phyloP scores from a whole-genome alignment of 2,888 invertebrate genomes.

The Phrixothrix hirtus region DNA sequence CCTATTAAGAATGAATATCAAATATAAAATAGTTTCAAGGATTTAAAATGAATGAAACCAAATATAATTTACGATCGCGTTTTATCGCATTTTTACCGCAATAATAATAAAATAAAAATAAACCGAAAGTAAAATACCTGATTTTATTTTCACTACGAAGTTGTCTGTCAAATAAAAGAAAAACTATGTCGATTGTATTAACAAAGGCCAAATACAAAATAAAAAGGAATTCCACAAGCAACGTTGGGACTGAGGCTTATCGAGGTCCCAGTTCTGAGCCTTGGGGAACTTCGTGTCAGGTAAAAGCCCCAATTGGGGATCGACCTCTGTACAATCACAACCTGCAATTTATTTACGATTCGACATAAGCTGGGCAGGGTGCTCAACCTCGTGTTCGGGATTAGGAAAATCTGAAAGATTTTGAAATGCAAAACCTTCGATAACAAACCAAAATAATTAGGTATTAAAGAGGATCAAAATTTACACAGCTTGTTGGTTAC shows the following conservation, averaged over 20 bases:
- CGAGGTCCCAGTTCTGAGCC: constrained; percentile 34
- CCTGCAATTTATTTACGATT: constrained; percentile 41
- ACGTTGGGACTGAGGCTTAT: constrained; percentile 31
- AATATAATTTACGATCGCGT: too few species aligned
- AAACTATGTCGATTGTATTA: too few species aligned
- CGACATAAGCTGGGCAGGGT: constrained; percentile 38
- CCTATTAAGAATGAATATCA: too few species aligned
- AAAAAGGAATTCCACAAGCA: constrained; percentile 18
- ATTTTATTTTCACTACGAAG: too few species aligned
- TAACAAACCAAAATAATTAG: constrained; percentile 43
- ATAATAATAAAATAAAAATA: too few species aligned
- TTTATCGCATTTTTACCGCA: too few species aligned
- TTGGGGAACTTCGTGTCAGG: constrained; percentile 38
- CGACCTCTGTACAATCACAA: constrained; percentile 36
- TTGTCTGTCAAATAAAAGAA: too few species aligned
- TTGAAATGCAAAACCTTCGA: constrained; percentile 39
- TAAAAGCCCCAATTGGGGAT: constrained; percentile 38
- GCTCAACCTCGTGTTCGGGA: constrained; percentile 34
- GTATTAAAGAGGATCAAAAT: constrained; percentile 34
- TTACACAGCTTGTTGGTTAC: constrained; percentile 18
- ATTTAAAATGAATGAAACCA: too few species aligned
- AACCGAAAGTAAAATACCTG: too few species aligned
- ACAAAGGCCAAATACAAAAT: constrained; percentile 6
- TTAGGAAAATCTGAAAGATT: constrained; percentile 33
- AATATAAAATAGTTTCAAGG: too few species aligned